phyloP scores from a whole-genome alignment of 2,113 vertebrate species.

The Girardinichthys multiradiatus region DNA sequence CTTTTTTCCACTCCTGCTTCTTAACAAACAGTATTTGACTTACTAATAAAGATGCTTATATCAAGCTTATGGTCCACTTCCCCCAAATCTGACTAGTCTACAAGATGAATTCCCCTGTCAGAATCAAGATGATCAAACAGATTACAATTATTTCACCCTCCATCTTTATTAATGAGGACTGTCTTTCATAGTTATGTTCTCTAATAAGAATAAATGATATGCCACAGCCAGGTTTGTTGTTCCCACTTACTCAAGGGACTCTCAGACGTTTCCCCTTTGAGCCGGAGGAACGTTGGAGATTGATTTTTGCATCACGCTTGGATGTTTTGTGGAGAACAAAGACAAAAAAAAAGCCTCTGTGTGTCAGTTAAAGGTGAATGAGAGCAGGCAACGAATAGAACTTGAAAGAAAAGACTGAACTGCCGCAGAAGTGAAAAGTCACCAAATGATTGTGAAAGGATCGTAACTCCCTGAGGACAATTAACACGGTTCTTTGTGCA shows the following conservation, averaged over 20 bases:
- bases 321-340: conserved; percentile 64
- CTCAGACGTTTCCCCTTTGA: conserved; percentile 67
- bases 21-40: conserved; percentile 70
- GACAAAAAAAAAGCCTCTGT: conserved; percentile 8
- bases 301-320: conserved; percentile 62
- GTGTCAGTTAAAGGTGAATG: conserved; percentile 51
- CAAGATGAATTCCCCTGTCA: conserved; percentile 87
- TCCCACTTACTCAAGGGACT: conserved; percentile 64
- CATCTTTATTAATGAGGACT: conserved; percentile 86
- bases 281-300: conserved; percentile 60
- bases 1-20: conserved; percentile 9
- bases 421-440: conserved; percentile 73
- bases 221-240: conserved; percentile 81
- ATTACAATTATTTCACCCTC: conserved; percentile 86
- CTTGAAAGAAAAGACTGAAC: conserved; percentile 64
- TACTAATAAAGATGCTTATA: conserved; percentile 82
- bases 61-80: conserved; percentile 84
- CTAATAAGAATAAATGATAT: conserved; percentile 86
- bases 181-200: conserved; percentile 84
- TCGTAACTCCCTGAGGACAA: conserved; percentile 72
- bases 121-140: conserved; percentile 85
- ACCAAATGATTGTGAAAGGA: conserved; percentile 71
- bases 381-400: conserved; percentile 56
- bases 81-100: conserved; percentile 78
- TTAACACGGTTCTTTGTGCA: conserved; percentile 75